Base-by-base conservation (phyloP, 1,140 invertebrate genomes). In the Drosophila subobscura region DNA sequence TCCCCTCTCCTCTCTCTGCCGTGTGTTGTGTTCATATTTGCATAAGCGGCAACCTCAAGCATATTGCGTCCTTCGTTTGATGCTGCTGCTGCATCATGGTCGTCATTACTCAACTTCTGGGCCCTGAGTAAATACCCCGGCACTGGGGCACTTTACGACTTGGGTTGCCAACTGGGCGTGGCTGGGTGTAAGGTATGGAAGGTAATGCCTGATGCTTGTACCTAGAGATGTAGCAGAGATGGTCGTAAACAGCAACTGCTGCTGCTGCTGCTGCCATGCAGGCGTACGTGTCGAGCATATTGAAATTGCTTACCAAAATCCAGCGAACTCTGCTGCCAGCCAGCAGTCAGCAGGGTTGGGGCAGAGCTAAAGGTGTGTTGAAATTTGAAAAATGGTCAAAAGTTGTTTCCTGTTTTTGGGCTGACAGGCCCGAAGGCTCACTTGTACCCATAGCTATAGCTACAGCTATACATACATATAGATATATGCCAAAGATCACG, bases 351-450 rank as follows among this genome's bases (percentile, higher is more conserved):
- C 33, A 10, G 10, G 27, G 6, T 0, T 7, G 8, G 1, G 29
- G 8, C 29, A 33, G 29, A 33, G 29, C 16, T 20, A 33, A 4
- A 37, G 10, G 10, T 12, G 10, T 72, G 57, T 3, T n/a, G 52
- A 74, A 74, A 68, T 75, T 76, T 76, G 72, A 76, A 76, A 76
- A 76, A 76, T 76, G 72, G 72, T 68, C 61, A 75, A 67, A 75
- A 75, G 72, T 60, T 67, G 72, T 68, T 75, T 25, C 66, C 66
- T 70, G 66, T 68, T 68, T 70, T 70, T 70, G 68, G 64, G 50
- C 50, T 68, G 66, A 70, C 66, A 41, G 66, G 66, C 64, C 51
- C 66, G 49, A 20, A 54, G 64, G 66, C 51, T 64, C 66, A 70
- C 66, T 70, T 37, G 1, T 68, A 68, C 61, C 64, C 60, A 67